Evolutionary conservation across 2,797 vertebrate genomes (phyloP).

Genomic region (Anableps anableps): DNA sequence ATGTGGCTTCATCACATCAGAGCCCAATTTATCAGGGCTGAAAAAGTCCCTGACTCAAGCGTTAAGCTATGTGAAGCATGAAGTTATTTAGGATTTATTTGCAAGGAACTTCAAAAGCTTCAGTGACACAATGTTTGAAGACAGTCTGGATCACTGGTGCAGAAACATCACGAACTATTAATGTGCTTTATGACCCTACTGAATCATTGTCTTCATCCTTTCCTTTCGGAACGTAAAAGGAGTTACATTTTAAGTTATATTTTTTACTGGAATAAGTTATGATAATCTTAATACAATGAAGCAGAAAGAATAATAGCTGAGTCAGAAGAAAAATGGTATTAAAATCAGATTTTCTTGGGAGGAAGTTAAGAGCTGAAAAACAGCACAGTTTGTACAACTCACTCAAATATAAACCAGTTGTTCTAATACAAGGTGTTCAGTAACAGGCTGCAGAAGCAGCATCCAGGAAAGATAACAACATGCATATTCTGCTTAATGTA

Average conservation of each 20-base stretch:
- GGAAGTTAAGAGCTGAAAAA: background rate
- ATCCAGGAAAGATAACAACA: background rate
- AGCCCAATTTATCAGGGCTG: constrained; percentile 24
- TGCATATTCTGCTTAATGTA: background rate
- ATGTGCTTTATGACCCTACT: background rate
- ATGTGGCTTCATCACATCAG: constrained; percentile 31
- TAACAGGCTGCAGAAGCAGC: background rate
- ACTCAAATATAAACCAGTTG: background rate
- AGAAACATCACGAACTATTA: constrained; percentile 16
- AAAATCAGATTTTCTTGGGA: background rate
- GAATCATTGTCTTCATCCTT: background rate
- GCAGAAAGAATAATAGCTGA: background rate
- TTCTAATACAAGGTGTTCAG: background rate
- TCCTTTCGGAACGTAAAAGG: background rate
- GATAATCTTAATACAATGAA: background rate
- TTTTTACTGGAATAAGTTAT: background rate
- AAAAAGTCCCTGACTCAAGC: constrained; percentile 43
- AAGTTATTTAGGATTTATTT: constrained; percentile 27
- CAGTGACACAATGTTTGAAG: constrained; percentile 6
- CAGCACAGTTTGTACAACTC: background rate
- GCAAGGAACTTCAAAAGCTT: background rate
- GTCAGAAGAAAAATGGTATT: background rate
- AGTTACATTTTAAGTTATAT: background rate
- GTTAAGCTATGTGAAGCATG: constrained; percentile 33
- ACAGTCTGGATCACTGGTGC: background rate